Conservation (phyloP, 2,888 invertebrate genomes). For the Xestoiulus laeticollis region DNA sequence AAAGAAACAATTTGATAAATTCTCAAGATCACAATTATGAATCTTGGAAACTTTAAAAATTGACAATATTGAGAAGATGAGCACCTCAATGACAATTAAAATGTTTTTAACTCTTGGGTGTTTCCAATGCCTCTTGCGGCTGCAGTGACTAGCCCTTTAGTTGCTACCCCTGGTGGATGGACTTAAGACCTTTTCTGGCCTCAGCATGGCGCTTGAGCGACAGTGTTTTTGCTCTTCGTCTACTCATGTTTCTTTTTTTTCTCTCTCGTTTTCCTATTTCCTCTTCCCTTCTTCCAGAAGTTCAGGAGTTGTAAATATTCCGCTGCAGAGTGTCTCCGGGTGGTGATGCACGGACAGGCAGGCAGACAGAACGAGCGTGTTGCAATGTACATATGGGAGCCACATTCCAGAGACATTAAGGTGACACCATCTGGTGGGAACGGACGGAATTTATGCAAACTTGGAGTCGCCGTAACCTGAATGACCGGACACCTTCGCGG, state of each 20-base stretch:
- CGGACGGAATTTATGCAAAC: not conserved
- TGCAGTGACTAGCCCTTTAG: no score
- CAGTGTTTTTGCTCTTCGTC: not conserved
- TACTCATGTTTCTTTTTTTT: not conserved
- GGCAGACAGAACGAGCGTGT: not conserved
- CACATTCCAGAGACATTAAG: not conserved
- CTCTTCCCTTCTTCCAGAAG: slow-evolving; percentile 9
- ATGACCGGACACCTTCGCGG: not conserved
- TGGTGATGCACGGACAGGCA: slow-evolving; percentile 26
- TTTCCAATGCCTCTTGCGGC: no score
- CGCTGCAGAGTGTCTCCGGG: not conserved
- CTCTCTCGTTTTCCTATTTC: slow-evolving; percentile 4
- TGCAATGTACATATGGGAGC: not conserved
- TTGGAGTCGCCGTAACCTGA: not conserved
- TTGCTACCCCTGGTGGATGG: not conserved
- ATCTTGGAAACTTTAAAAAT: no score
- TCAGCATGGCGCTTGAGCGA: not conserved
- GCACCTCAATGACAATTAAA: no score
- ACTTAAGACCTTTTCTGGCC: not conserved
- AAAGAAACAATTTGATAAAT: no score
- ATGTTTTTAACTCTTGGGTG: no score
- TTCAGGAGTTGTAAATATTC: slow-evolving; percentile 26
- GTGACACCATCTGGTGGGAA: not conserved
- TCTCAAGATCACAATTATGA: no score
- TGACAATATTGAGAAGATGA: no score